Percentiles rank a stretch among this genome's conserved stretches.
Conservation (phyloP, 2,797 vertebrate species). For the Microctenopoma stevenorrisi region DNA sequence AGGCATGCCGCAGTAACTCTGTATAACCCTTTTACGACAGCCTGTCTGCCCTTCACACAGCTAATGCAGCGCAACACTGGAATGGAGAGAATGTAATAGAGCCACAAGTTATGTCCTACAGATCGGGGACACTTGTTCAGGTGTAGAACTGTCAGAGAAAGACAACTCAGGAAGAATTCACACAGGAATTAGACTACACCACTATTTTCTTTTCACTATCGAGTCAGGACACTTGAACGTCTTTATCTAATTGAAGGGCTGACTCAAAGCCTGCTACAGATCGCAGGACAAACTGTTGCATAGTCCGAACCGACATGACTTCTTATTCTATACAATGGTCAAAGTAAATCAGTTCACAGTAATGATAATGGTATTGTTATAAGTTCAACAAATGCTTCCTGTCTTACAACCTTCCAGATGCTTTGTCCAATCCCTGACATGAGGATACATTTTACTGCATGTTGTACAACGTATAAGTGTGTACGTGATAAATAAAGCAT, state of each 20-base stretch:
- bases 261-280: constrained; percentile 7
- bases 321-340: too few species aligned
- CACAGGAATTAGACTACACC: constrained; percentile 13
- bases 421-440: constrained; percentile 2
- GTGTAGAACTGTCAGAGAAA: constrained; percentile 46
- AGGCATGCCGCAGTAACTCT: constrained; percentile 53
- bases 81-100: constrained; percentile 50
- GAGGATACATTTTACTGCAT: too few species aligned
- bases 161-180: constrained; percentile 18
- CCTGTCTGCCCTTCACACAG: constrained; percentile 60
- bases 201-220: background rate
- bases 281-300: background rate
- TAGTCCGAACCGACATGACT: too few species aligned
- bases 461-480: too few species aligned
- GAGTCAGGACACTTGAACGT: constrained; percentile 1
- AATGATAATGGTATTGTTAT: background rate
- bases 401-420: constrained; percentile 2
- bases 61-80: constrained; percentile 50
- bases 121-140: constrained; percentile 43
- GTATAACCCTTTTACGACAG: constrained; percentile 47
- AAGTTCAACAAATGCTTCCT: constrained; percentile 1
- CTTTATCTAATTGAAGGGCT: constrained; percentile 30
- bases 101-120: constrained; percentile 51
- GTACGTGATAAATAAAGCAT: too few species aligned
- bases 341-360: constrained; percentile 9